Evolutionary conservation across 1,140 invertebrate genomes (phyloP).

Genomic region (Penaeus chinensis): DNA sequence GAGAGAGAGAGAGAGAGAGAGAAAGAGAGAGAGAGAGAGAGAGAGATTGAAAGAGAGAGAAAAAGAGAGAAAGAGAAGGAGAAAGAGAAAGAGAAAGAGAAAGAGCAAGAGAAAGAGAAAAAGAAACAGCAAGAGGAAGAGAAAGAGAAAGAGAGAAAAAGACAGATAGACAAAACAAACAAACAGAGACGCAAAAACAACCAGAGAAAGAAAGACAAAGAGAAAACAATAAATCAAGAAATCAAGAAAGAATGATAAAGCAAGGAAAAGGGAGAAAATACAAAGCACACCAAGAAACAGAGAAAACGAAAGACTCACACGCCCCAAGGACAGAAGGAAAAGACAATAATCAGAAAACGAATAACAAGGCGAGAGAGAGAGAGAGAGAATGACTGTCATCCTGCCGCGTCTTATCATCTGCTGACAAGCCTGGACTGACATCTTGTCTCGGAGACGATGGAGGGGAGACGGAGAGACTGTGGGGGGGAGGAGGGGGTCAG

Average conservation of each 20-base stretch:
- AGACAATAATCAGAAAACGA: no score
- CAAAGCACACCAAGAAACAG: no score
- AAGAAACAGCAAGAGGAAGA: neutral
- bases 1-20: neutral
- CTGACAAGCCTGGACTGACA: no score
- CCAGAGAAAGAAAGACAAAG: neutral
- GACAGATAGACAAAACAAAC: neutral
- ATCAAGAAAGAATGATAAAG: no score
- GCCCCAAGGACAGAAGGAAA: no score
- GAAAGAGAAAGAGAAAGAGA: neutral
- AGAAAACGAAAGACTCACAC: no score
- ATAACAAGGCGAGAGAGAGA: neutral
- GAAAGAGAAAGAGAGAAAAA: neutral
- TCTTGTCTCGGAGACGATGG: no score
- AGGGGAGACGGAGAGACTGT: no score
- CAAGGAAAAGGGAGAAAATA: no score
- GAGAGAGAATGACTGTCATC: neutral
- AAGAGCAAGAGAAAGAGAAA: neutral
- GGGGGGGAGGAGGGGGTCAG: no score
- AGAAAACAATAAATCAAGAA: no score
- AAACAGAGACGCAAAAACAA: neutral
- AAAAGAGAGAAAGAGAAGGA: neutral
- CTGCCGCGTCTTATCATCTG: no score
- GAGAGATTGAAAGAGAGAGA: neutral
- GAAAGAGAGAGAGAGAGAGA: neutral